Evolutionary conservation across 2,888 invertebrate species (phyloP), one percentile per base, ranked within the genome.

Genomic region (Cheilosia soror): DNA sequence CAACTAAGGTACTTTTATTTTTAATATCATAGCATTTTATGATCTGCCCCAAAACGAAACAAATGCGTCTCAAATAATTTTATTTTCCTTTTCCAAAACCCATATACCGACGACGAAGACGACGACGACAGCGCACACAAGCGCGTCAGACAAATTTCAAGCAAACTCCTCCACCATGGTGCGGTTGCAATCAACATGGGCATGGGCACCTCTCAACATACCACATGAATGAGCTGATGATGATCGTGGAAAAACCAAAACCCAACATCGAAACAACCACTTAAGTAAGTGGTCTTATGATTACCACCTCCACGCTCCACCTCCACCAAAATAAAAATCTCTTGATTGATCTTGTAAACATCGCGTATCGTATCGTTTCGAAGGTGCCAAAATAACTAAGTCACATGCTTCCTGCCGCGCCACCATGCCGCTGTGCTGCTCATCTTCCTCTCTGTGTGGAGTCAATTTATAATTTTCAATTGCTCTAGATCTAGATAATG

Each of bases 311-410:
- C 68, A 72, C 66, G 47, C 5, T n/a, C 44, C 76, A 55, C 62
- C 66, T 80, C 68, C 68, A 77, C 71, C 60, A 79, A 78, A 78
- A 78, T 42, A 53, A 73, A 60, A 69, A 79, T 15, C 44, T 57
- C 73, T 86, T 86, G 86, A 86, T 86, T 72, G 86, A 86, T 86
- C 72, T 78, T 82, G 82, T 86, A 86, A 86, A 86, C 86, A 86
- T 58, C 63, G 65, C 68, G 51, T 20, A 20, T 20, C 37, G 11
- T 66, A 87, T 76, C 76, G 79, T 62, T 80, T 79, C 66, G 83
- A 81, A 87, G 87, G 87, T 87, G 87, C 87, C 87, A 87, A 87
- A 87, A 87, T 86, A 87, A 87, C 87, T 87, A 84, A 87, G 87
- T 87, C 87, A 77, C 84, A 87, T 87, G 87, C 76, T 87, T 87